A percentile compares a stretch with the other conserved stretches of the same genome.
Conservation (phyloP, 2,888 invertebrate species). For the Tiliacea aurago region DNA sequence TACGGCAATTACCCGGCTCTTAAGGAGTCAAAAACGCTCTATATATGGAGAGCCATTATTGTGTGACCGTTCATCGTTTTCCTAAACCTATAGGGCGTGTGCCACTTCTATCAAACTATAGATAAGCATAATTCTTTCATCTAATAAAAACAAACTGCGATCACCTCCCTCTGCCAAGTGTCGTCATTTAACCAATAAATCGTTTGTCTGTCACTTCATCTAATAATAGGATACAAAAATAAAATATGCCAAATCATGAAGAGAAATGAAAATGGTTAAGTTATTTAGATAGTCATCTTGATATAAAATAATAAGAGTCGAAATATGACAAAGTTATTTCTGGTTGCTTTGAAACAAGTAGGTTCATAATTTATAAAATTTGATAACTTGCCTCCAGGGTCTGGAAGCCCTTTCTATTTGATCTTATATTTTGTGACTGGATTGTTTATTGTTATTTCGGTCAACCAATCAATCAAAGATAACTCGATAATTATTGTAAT, state of each 20-base stretch:
- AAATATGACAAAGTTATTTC: neutral
- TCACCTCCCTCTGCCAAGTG: neutral
- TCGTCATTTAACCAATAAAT: neutral
- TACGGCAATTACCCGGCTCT: too few species aligned
- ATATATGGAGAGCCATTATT: too few species aligned
- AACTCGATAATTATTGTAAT: too few species aligned
- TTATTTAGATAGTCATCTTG: neutral
- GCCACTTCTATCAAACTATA: neutral
- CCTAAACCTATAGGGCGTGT: neutral
- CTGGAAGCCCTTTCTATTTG: neutral
- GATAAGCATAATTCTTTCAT: neutral
- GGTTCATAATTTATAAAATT: neutral
- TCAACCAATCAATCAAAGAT: conserved; percentile 1
- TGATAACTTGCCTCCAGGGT: neutral
- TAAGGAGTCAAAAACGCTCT: too few species aligned
- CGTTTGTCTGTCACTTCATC: neutral
- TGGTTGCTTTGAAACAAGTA: neutral
- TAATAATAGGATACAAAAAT: conserved; percentile 5
- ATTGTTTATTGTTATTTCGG: neutral
- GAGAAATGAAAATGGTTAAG: neutral
- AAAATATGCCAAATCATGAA: conserved; percentile 3
- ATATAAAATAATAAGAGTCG: neutral
- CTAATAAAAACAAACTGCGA: neutral
- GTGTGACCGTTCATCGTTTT: neutral
- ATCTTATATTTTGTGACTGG: neutral